Percentiles rank a stretch among this genome's conserved stretches.
These are phyloP conservation scores for Petrocephalus microphthalmus DNA, from an alignment of 2,113 vertebrate genomes.

Conservation along the genomic window DNA sequence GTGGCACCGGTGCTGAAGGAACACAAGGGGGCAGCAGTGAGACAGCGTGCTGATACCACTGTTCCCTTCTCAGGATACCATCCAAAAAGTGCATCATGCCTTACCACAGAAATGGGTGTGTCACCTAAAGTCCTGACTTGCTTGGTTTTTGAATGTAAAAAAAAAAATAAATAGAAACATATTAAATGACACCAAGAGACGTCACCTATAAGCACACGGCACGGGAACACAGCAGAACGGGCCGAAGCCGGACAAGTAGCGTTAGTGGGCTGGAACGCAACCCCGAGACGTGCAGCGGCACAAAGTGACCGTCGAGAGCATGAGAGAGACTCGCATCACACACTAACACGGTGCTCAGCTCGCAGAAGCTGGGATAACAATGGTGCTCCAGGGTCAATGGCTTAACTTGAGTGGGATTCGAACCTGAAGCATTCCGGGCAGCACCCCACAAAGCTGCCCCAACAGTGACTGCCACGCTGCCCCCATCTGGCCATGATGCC, in stretches of 20 bases:
- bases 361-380: conserved; percentile 33
- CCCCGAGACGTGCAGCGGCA: neutral
- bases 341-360: conserved; percentile 27
- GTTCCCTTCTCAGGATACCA: neutral
- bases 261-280: neutral
- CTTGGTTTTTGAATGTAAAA: neutral
- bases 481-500: conserved; percentile 30
- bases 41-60: neutral
- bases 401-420: conserved; percentile 37
- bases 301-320: neutral
- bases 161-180: neutral
- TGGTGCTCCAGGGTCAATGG: conserved; percentile 34
- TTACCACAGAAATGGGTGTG: neutral
- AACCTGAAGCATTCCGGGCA: conserved; percentile 8
- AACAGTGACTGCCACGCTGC: conserved; percentile 21
- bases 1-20: neutral
- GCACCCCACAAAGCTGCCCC: neutral
- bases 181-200: neutral
- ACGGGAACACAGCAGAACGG: neutral
- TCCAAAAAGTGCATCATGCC: neutral
- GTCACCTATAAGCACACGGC: neutral
- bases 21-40: conserved; percentile 7
- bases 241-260: conserved; percentile 4
- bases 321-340: neutral
- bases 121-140: neutral